Evolutionary conservation across 35 echinoderm and acorn worm genomes (phyloP).

Genomic region (Ophiothrix spiculata): DNA sequence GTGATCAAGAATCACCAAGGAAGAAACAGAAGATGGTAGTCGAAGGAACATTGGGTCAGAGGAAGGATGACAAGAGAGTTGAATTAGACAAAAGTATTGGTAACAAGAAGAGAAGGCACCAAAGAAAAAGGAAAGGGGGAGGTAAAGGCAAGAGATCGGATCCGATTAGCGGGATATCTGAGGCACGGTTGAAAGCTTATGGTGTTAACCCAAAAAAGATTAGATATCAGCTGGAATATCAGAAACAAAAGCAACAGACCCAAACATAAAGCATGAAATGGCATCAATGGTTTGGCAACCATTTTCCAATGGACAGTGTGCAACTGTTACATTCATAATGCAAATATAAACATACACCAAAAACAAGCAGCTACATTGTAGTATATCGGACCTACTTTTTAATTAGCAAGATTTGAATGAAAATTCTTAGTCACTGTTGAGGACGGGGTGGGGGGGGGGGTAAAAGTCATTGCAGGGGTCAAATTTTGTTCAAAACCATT

Average conservation of each 20-base stretch:
- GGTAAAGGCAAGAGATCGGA: background rate
- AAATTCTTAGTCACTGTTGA: too few relatives aligned
- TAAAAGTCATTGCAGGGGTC: too few relatives aligned
- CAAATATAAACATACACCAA: too few relatives aligned
- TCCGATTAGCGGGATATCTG: conserved; percentile 32
- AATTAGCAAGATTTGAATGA: too few relatives aligned
- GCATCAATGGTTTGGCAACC: too few relatives aligned
- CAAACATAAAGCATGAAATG: too few relatives aligned
- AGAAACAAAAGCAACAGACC: conserved; percentile 49
- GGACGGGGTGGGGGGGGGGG: too few relatives aligned
- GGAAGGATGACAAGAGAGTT: background rate
- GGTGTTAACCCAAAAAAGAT: conserved; percentile 87
- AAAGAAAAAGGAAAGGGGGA: conserved; percentile 12
- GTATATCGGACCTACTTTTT: too few relatives aligned
- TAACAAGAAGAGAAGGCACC: conserved; percentile 11
- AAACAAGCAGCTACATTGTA: too few relatives aligned
- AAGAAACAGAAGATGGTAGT: background rate
- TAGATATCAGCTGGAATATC: conserved; percentile 59
- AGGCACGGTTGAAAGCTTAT: conserved; percentile 78
- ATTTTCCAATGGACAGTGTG: too few relatives aligned
- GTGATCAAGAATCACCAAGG: background rate
- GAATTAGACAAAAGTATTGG: conserved; percentile 14
- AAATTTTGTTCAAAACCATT: too few relatives aligned
- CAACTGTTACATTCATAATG: too few relatives aligned
- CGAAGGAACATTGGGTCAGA: background rate